A percentile compares a stretch with the other conserved stretches of the same genome.
These are phyloP conservation scores for Mesopsocus fuscifrons DNA, from an alignment of 2,888 invertebrate genomes.

Conservation along the genomic window DNA sequence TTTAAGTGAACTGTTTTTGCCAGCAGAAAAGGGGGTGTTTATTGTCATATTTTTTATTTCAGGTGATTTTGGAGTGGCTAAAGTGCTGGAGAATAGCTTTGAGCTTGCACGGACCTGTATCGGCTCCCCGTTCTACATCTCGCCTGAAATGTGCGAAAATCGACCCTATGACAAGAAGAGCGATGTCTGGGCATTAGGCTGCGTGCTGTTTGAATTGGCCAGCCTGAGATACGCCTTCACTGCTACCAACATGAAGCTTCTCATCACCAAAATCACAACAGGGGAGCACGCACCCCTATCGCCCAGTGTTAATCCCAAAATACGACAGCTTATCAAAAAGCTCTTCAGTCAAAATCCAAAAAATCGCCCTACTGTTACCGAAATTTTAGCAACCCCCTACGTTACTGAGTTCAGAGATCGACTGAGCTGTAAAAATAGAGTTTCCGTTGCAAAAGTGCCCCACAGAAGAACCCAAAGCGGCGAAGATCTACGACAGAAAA, in stretches of 20 bases:
- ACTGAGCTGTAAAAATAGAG: neutral
- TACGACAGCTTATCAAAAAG: conserved; percentile 1
- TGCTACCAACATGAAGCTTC: conserved; percentile 7
- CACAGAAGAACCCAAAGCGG: neutral
- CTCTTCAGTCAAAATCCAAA: conserved; percentile 8
- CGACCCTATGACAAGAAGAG: conserved; percentile 48
- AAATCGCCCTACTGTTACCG: neutral
- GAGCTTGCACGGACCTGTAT: conserved; percentile 7
- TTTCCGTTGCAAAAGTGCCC: neutral
- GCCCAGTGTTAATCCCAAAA: neutral
- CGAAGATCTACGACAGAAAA: neutral
- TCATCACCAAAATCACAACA: neutral
- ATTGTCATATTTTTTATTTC: too few species aligned
- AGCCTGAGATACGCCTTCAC: conserved; percentile 27
- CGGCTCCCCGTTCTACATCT: conserved; percentile 24
- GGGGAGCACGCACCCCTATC: neutral
- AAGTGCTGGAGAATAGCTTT: conserved; percentile 5
- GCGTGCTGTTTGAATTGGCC: conserved; percentile 65
- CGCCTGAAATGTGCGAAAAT: conserved; percentile 51
- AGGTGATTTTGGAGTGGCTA: conserved; percentile 8
- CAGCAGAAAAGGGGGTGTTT: too few species aligned
- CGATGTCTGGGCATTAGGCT: conserved; percentile 70
- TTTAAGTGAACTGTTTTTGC: too few species aligned
- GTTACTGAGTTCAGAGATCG: neutral
- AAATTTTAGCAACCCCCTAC: conserved; percentile 2